Conservation (phyloP, 2,888 invertebrate genomes). For the Meliscaeva auricollis region DNA sequence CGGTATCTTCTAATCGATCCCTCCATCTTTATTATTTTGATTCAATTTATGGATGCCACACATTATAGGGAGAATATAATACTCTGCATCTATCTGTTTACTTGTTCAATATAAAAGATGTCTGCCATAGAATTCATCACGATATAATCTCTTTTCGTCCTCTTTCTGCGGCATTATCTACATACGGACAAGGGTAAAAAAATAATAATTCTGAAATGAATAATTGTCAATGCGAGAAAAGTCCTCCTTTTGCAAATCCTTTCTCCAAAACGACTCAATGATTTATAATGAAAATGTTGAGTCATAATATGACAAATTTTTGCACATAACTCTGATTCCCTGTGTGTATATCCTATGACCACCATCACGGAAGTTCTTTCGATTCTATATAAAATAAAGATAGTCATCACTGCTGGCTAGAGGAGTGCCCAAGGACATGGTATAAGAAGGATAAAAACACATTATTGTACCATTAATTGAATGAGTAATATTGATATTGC, state of each 20-base stretch:
- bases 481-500: conserved; percentile 63
- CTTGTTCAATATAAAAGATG: conserved; percentile 36
- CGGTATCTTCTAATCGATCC: conserved; percentile 44
- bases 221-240: conserved; percentile 68
- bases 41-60: conserved; percentile 33
- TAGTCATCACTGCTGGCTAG: conserved; percentile 28
- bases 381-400: conserved; percentile 44
- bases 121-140: conserved; percentile 62
- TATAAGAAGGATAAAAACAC: conserved; percentile 19
- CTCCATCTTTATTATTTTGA: conserved; percentile 29
- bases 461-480: conserved; percentile 73
- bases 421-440: conserved; percentile 45
- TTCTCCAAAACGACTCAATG: conserved; percentile 57
- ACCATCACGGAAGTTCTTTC: conserved; percentile 3
- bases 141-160: conserved; percentile 33
- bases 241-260: conserved; percentile 53
- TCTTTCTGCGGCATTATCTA: neutral
- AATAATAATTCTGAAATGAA: conserved; percentile 51
- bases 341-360: neutral
- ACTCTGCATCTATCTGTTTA: neutral
- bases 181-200: neutral
- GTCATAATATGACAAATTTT: conserved; percentile 73
- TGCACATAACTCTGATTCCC: conserved; percentile 13
- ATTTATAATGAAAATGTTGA: conserved; percentile 72
- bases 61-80: neutral